These are phyloP conservation scores for Timema cristinae DNA, from an alignment of 2,888 invertebrate species.

Conservation along the genomic window DNA sequence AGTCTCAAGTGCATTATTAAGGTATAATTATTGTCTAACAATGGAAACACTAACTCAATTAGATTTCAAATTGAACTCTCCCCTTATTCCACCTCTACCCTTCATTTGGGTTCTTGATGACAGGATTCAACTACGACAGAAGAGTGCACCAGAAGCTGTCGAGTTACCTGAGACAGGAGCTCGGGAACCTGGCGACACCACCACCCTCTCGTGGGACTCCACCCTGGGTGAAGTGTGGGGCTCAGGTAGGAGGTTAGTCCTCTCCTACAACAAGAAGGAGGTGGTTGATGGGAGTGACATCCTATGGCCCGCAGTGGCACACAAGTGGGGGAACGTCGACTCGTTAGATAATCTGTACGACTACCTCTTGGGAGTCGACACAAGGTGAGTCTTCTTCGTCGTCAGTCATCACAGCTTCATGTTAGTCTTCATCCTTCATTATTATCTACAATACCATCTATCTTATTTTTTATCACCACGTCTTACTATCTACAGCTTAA, in stretches of 20 bases:
- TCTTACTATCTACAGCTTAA: too few species aligned
- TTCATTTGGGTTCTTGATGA: not conserved
- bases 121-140: conserved; percentile 45
- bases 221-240: conserved; percentile 50
- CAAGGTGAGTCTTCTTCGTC: conserved; percentile 22
- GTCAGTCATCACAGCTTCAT: not conserved
- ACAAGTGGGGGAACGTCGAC: conserved; percentile 65
- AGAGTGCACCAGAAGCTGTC: conserved; percentile 43
- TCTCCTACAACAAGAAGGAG: conserved; percentile 46
- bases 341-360: conserved; percentile 50
- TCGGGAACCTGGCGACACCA: conserved; percentile 42
- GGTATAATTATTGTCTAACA: too few species aligned
- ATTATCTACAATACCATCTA: too few species aligned
- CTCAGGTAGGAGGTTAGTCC: conserved; percentile 49
- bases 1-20: too few species aligned
- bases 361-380: conserved; percentile 45
- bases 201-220: conserved; percentile 46
- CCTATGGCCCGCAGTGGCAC: conserved; percentile 56
- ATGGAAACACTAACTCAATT: too few species aligned
- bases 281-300: conserved; percentile 19
- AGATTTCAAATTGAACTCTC: too few species aligned
- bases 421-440: too few species aligned
- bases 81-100: too few species aligned
- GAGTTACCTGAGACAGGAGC: conserved; percentile 41
- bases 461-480: too few species aligned